Evolutionary conservation across 2,888 invertebrate species (phyloP).

Genomic region (Athrips mouffetella): DNA sequence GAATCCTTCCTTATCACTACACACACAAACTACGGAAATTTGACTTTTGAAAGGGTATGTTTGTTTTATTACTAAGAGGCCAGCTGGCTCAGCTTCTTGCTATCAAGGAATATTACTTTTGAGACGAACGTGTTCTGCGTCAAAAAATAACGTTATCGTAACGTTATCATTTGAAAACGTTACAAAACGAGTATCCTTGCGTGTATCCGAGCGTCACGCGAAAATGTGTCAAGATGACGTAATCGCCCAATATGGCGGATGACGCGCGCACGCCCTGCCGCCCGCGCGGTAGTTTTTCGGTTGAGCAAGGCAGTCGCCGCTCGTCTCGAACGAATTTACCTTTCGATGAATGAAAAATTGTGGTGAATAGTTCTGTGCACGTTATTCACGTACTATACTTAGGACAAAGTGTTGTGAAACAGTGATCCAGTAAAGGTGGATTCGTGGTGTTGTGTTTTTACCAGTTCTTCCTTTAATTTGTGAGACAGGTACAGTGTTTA

Average conservation of each 20-base stretch:
- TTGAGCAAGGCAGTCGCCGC: slow-evolving; percentile 48
- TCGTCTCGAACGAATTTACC: slow-evolving; percentile 65
- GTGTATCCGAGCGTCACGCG: slow-evolving; percentile 22
- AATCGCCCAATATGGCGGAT: slow-evolving; percentile 74
- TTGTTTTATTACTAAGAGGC: background rate
- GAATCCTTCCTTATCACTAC: background rate
- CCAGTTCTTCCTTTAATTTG: slow-evolving; percentile 68
- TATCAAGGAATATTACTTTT: no score
- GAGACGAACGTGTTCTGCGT: background rate
- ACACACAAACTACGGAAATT: no score
- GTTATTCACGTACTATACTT: slow-evolving; percentile 49
- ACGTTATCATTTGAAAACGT: background rate
- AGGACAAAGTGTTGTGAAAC: slow-evolving; percentile 54
- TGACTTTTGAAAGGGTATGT: no score
- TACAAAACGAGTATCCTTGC: background rate
- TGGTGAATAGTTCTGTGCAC: slow-evolving; percentile 50
- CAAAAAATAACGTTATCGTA: no score
- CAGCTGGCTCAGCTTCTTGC: no score
- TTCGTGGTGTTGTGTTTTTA: slow-evolving; percentile 61
- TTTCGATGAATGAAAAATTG: slow-evolving; percentile 70
- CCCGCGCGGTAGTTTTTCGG: slow-evolving; percentile 56
- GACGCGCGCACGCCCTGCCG: slow-evolving; percentile 66
- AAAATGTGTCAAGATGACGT: slow-evolving; percentile 54
- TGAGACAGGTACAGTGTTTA: slow-evolving; percentile 69
- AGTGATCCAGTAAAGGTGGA: slow-evolving; percentile 60